Evolutionary conservation across 2,113 vertebrate genomes (phyloP).

Genomic region (Antechinus flavipes): DNA sequence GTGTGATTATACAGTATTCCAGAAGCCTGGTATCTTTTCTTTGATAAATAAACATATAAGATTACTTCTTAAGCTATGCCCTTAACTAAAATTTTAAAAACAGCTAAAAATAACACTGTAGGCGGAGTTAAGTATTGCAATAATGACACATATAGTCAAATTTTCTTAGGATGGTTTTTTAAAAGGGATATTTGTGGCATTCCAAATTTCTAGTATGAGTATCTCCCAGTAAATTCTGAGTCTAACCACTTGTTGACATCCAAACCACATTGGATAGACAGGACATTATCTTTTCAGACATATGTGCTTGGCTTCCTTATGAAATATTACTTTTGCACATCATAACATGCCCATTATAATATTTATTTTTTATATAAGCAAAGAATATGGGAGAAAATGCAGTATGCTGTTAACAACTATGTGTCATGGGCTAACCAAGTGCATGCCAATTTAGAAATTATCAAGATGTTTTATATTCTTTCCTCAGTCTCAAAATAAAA

Average conservation of each 20-base stretch:
- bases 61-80: background rate
- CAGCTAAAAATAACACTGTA: background rate
- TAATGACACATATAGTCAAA: background rate
- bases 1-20: background rate
- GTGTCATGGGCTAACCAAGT: background rate
- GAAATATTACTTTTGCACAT: background rate
- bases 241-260: slow-evolving; percentile 27
- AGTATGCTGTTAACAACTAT: background rate
- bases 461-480: background rate
- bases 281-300: background rate
- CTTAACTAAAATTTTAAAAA: background rate
- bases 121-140: background rate
- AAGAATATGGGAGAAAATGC: background rate
- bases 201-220: slow-evolving; percentile 5
- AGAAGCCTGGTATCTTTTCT: background rate
- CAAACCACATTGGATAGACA: background rate
- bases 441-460: background rate
- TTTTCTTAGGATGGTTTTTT: slow-evolving; percentile 24
- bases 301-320: background rate
- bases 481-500: background rate
- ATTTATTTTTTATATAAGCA: slow-evolving; percentile 8
- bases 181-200: background rate
- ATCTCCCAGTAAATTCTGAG: background rate
- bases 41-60: background rate
- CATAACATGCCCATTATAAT: background rate